A percentile compares a stretch with the other conserved stretches of the same genome.
Evolutionary conservation across 2,888 invertebrate genomes (phyloP).

Genomic region (Helleia helle): DNA sequence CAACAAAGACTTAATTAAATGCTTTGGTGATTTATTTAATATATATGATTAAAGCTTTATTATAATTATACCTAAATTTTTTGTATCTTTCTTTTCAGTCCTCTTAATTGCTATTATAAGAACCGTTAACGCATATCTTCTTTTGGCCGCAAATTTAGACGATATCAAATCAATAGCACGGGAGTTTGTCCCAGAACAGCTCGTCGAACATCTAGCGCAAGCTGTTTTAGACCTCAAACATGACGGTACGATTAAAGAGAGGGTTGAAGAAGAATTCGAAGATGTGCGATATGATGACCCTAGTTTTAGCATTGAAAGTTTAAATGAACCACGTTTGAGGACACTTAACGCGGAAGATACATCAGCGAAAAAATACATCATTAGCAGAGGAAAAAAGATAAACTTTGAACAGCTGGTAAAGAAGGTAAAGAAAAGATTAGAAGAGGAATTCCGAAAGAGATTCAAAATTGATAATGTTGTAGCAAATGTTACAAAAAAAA

Average conservation of each 20-base stretch:
- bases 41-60: no score
- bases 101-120: constrained; percentile 3
- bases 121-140: constrained; percentile 21
- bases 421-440: constrained; percentile 29
- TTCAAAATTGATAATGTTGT: constrained; percentile 4
- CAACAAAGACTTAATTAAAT: no score
- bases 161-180: constrained; percentile 35
- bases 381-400: constrained; percentile 9
- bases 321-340: no score
- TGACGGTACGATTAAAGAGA: no score
- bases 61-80: no score
- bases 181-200: constrained; percentile 28
- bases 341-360: no score
- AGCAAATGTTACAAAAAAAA: constrained; percentile 10
- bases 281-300: no score
- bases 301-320: no score
- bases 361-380: not conserved
- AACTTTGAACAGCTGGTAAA: constrained; percentile 32
- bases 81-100: constrained; percentile 13
- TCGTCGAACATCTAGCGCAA: constrained; percentile 29
- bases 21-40: no score
- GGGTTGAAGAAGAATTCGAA: constrained; percentile 6
- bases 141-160: constrained; percentile 35
- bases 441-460: constrained; percentile 22
- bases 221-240: constrained; percentile 22